Percentiles rank a stretch among this genome's conserved stretches.
Conservation (phyloP, 30 jellyfish, hydroid and myxozoan species). For the Pseudorhiza aurosa region DNA sequence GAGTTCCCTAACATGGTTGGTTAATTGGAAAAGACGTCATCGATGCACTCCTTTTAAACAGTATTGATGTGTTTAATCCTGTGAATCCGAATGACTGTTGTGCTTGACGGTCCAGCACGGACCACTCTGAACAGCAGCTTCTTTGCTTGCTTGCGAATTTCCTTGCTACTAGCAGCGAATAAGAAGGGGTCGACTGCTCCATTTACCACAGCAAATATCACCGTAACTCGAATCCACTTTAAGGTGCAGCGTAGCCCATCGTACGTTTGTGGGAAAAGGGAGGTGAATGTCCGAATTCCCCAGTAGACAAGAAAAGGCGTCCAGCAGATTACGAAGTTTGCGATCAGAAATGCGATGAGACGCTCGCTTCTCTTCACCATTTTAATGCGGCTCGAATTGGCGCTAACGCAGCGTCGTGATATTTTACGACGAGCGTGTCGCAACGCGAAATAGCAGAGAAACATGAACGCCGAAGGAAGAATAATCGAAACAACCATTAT, state of each 20-base stretch:
- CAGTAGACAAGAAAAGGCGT: constrained; percentile 66
- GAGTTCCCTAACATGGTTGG: no score
- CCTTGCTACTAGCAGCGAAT: constrained; percentile 58
- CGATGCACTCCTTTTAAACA: background rate
- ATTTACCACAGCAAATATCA: constrained; percentile 42
- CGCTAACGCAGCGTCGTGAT: constrained; percentile 2
- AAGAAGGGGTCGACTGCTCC: constrained; percentile 61
- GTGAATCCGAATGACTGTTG: constrained; percentile 24
- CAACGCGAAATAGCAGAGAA: constrained; percentile 44
- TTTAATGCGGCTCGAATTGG: constrained; percentile 29
- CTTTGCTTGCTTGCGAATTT: constrained; percentile 25
- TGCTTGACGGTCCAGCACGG: constrained; percentile 31
- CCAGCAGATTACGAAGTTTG: constrained; percentile 67
- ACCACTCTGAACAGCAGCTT: constrained; percentile 20
- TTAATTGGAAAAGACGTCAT: no score
- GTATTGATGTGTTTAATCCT: constrained; percentile 12
- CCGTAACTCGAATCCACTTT: constrained; percentile 54
- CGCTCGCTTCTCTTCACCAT: constrained; percentile 61
- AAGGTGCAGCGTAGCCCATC: constrained; percentile 53
- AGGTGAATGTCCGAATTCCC: constrained; percentile 53
- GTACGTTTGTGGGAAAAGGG: constrained; percentile 48
- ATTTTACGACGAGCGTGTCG: constrained; percentile 34
- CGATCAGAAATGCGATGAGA: constrained; percentile 46
- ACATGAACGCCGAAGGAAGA: constrained; percentile 29
- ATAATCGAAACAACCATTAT: constrained; percentile 10